Conservation (phyloP, 2,888 invertebrate genomes). For the Euplagia quadripunctaria region DNA sequence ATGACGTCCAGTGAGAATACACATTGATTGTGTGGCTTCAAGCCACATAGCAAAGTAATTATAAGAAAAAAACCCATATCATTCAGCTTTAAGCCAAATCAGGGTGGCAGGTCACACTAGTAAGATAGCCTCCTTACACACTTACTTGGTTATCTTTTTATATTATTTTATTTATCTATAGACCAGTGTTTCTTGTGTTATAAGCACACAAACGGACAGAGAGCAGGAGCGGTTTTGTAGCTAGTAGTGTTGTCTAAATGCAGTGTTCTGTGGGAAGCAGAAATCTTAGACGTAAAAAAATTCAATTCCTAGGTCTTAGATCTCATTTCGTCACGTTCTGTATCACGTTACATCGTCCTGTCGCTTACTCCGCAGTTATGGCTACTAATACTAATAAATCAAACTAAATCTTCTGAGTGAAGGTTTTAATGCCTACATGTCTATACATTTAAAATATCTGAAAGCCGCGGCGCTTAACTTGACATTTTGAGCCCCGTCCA, state of each 20-base stretch:
- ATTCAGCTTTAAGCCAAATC: too few relatives aligned
- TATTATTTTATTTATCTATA: too few relatives aligned
- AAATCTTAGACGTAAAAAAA: background rate
- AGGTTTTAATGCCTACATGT: background rate
- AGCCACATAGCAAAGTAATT: background rate
- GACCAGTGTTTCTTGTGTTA: background rate
- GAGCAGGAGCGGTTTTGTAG: too few relatives aligned
- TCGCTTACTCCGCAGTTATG: background rate
- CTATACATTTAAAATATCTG: background rate
- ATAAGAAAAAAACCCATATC: background rate
- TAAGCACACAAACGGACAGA: background rate
- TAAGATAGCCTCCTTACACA: too few relatives aligned
- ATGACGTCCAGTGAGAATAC: too few relatives aligned
- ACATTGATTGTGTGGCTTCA: too few relatives aligned
- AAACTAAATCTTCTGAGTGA: background rate
- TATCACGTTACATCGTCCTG: background rate
- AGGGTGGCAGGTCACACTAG: too few relatives aligned
- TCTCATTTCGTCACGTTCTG: background rate
- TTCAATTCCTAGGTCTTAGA: background rate
- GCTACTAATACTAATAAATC: background rate
- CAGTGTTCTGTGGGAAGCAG: background rate
- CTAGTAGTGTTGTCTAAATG: background rate
- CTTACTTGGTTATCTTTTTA: background rate
- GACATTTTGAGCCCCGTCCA: background rate
- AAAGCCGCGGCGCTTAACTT: background rate